These are phyloP conservation scores for Gobiocypris rarus DNA, from an alignment of 2,113 vertebrate genomes.

Conservation along the genomic window DNA sequence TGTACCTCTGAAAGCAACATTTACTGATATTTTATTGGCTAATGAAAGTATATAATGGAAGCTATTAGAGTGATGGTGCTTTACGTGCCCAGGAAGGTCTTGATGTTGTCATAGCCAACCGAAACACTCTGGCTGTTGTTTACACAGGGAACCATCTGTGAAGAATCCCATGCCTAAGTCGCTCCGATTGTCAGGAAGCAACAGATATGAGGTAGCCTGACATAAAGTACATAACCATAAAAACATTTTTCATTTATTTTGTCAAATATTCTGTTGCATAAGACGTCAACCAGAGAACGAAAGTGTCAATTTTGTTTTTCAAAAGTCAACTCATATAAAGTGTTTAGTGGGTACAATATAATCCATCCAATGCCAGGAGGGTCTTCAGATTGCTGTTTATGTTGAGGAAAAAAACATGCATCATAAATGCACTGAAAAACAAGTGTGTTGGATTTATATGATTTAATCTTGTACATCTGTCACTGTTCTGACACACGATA, in stretches of 20 bases:
- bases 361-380: constrained; percentile 72
- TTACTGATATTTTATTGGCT: background rate
- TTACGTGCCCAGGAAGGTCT: constrained; percentile 70
- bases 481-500: no score
- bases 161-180: constrained; percentile 68
- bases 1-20: background rate
- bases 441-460: no score
- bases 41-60: background rate
- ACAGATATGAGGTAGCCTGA: background rate
- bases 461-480: no score
- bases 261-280: background rate
- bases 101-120: constrained; percentile 42
- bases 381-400: constrained; percentile 57
- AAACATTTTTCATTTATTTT: background rate
- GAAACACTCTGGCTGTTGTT: no score
- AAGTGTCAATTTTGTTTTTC: background rate
- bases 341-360: background rate
- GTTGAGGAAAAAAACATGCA: no score
- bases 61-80: background rate
- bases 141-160: constrained; percentile 48
- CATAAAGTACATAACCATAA: no score
- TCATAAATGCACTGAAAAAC: no score
- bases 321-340: background rate
- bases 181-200: constrained; percentile 36
- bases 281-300: background rate